Conservation (phyloP, 2,113 vertebrate species). For the Turdus rufiventris region DNA sequence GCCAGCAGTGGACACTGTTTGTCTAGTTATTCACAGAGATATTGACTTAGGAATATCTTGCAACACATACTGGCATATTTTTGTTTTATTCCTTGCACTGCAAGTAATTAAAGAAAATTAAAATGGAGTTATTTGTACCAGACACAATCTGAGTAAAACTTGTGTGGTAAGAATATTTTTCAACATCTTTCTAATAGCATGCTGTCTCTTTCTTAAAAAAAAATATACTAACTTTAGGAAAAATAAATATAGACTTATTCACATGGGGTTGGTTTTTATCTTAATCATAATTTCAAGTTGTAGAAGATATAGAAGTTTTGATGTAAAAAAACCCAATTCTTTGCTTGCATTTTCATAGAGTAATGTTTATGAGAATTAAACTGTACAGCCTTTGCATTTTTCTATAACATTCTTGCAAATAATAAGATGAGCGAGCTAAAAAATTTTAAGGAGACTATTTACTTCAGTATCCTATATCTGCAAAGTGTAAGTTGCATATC, state of each 20-base stretch:
- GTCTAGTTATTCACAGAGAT: conserved; percentile 65
- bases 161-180: not conserved
- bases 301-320: not conserved
- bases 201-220: not conserved
- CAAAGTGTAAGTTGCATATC: not conserved
- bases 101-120: not conserved
- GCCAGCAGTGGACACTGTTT: conserved; percentile 83
- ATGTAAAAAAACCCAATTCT: not conserved
- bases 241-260: not conserved
- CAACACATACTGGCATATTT: not conserved
- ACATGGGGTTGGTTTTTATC: not conserved
- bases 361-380: not conserved
- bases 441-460: not conserved
- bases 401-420: not conserved
- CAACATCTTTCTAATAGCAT: not conserved
- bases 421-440: not conserved
- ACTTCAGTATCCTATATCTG: not conserved
- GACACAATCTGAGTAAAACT: not conserved
- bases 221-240: not conserved
- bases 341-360: not conserved
- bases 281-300: not conserved
- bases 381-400: not conserved
- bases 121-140: not conserved
- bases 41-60: not conserved
- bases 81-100: not conserved